Percentiles rank a stretch among this genome's conserved stretches.
Conservation (phyloP, 1,140 invertebrate genomes). For the Bombus haemorrhoidalis region DNA sequence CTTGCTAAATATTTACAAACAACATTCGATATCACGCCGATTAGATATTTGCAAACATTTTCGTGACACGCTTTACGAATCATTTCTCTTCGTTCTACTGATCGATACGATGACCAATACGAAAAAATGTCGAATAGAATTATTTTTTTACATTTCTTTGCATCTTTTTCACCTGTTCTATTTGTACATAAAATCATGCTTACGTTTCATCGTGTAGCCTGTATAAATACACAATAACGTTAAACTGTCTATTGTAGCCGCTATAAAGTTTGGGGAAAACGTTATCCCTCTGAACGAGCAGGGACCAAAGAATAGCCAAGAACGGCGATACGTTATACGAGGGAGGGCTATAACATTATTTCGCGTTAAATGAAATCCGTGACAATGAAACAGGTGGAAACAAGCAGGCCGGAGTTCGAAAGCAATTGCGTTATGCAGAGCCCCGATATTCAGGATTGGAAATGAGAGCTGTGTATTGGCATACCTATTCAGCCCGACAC, state of each 20-base stretch:
- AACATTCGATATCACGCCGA: neutral
- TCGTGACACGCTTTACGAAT: neutral
- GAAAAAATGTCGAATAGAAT: neutral
- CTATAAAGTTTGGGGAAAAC: neutral
- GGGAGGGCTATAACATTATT: constrained; percentile 58
- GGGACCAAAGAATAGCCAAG: constrained; percentile 11
- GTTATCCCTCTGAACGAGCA: neutral
- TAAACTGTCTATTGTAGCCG: neutral
- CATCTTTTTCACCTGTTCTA: neutral
- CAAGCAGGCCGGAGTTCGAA: constrained; percentile 41
- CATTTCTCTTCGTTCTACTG: neutral
- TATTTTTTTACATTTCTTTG: neutral
- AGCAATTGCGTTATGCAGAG: constrained; percentile 44
- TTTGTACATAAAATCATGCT: neutral
- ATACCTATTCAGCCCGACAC: constrained; percentile 55
- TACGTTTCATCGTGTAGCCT: neutral
- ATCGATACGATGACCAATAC: no score
- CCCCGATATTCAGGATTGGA: constrained; percentile 57
- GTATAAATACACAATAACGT: constrained; percentile 1
- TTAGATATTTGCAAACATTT: neutral
- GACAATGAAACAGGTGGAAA: constrained; percentile 55
- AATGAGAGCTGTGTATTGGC: constrained; percentile 66
- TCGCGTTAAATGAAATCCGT: constrained; percentile 60
- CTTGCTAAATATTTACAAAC: neutral
- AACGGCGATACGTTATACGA: constrained; percentile 6